These are phyloP conservation scores for Scotopteryx bipunctaria DNA, from an alignment of 2,888 invertebrate species.

Conservation along the genomic window DNA sequence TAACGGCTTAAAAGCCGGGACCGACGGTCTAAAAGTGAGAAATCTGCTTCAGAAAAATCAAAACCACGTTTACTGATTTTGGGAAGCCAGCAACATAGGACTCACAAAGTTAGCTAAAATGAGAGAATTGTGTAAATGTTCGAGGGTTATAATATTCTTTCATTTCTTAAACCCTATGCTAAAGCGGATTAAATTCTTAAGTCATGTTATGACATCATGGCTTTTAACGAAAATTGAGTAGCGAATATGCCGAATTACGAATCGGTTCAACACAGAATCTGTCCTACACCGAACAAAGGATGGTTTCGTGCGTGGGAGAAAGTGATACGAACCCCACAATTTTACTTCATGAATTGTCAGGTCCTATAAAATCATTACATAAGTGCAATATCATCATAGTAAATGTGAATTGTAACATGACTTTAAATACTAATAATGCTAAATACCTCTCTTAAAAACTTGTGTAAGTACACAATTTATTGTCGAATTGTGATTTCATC, in stretches of 20 bases:
- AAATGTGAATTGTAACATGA: slow-evolving; percentile 20
- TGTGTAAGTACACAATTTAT: too few species aligned
- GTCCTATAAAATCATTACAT: slow-evolving; percentile 2
- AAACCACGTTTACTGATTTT: background rate
- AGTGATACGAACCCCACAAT: slow-evolving; percentile 5
- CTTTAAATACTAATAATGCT: too few species aligned
- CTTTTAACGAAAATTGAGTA: background rate
- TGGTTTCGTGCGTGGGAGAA: slow-evolving; percentile 10
- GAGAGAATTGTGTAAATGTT: background rate
- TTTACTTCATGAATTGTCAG: slow-evolving; percentile 2
- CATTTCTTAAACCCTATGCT: background rate
- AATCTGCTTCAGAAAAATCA: too few species aligned
- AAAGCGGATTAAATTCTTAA: background rate
- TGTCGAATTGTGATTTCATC: too few species aligned
- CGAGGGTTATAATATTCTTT: background rate
- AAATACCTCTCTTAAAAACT: too few species aligned
- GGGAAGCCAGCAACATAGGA: background rate
- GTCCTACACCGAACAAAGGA: too few species aligned
- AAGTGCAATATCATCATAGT: slow-evolving; percentile 6
- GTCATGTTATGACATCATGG: background rate
- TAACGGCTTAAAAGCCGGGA: too few species aligned
- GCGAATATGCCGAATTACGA: too few species aligned
- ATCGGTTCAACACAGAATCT: too few species aligned
- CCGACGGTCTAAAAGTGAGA: too few species aligned
- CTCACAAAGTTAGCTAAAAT: background rate